Base-by-base conservation (phyloP, 2,888 invertebrate genomes). In the Endomychus coccineus region DNA sequence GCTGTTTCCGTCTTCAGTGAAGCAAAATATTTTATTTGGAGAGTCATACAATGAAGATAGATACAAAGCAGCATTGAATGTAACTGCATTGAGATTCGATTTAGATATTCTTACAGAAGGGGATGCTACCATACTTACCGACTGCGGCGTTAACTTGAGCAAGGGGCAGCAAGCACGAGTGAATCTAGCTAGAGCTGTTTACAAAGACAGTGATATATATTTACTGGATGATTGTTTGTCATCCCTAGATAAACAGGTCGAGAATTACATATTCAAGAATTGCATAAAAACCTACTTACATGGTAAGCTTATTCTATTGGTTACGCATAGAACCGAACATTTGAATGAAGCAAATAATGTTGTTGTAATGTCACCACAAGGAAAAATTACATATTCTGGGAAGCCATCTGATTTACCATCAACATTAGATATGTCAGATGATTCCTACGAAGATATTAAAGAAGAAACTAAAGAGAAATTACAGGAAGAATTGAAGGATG, bases 191-290 rank as follows among this genome's bases (percentile, higher is more conserved):
- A 75, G 91, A 47, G 81, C 88, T 0, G 77, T 89, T 2, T 90
- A 89, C 64, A 78, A 80, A 21, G 77, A 87, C 35, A 78, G 85
- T 0, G 85, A 88, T 42, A 80, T 90, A 42, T 91, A 88, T 58
- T 66, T 91, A 3, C 66, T 92, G 28, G 91, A 91, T 61, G 91
- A 91, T 66, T 90, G 90, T 0, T 68, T 91, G 12, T 81, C 87
- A 45, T 89, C 90, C 0, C 86, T 91, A n/a, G 91, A 91, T 66
- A 75, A 86, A 0, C 82, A 84, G 59, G 90, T 91, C 2, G 85
- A 86, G 2, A 75, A 83, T 1, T 83, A 85, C 62, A 71, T 91
- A 49, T 91, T 89, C 66, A 83, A 88, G 55, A 75, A 81, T 57
- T 86, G 83, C 53, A 72, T 85, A 30, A 70, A 54, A 25, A 45